Base-by-base conservation (phyloP, 2,888 invertebrate species). In the Watsonalla cultraria region DNA sequence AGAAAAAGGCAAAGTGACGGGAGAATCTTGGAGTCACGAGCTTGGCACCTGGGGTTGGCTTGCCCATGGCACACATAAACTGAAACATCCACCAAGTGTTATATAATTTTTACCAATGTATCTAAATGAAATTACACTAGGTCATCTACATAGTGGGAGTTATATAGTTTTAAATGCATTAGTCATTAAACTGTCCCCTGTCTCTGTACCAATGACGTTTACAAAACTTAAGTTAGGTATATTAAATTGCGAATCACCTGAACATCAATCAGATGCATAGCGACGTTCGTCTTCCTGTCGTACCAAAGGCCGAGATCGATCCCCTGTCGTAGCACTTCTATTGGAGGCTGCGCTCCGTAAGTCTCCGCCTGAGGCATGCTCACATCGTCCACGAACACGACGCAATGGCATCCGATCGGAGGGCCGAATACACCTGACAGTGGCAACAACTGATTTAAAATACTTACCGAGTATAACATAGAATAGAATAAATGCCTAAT, bases 351-450 rank as follows among this genome's bases (percentile, higher is more conserved):
- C 0, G 98, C 98, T 0, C 98, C 98, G 73, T 96, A 98, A 2
- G 93, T 93, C 84, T 97, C 97, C 53, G 96, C 94, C 68, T 96
- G 90, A 0, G 98, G 98, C 97, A 98, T 97, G 70, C 97, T 97
- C n/a, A 99, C 94, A 79, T 99, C 98, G 75, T 99, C 99, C 42
- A 99, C 96, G 79, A 98, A 98, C 49, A 98, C 94, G 11, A 98
- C 95, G 82, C 95, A 94, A 70, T 94, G 94, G 78, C 97, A 98
- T 5, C 97, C 97, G 51, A 98, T 93, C 0, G 98, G 97, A 0
- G 98, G 98, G 0, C 98, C 98, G 76, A 93, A 99, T 11, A 98
- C 96, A 1, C 98, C 95, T 93, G 52, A 4, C 14, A 34, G 24
- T 52, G 11, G 6, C 51, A 7, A 45, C 46, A 46, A 6, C 39